These are phyloP conservation scores for Colinus virginianus DNA, from an alignment of 2,113 vertebrate genomes.

Conservation along the genomic window DNA sequence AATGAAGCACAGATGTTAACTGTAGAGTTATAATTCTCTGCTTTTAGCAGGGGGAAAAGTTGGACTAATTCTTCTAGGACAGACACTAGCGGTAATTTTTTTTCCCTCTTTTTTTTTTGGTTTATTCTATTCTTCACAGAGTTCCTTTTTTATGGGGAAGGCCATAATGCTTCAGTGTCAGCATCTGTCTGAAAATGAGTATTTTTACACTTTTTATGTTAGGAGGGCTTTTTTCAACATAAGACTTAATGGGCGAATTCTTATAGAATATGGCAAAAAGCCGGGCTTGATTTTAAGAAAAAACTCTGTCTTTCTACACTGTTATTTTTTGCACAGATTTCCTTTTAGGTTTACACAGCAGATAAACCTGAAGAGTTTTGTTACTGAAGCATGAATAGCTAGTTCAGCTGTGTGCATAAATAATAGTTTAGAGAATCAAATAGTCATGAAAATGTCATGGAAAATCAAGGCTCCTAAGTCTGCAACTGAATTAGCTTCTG, in stretches of 20 bases:
- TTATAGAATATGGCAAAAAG: slow-evolving; percentile 17
- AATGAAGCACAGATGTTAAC: background rate
- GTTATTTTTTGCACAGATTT: background rate
- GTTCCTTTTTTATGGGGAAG: background rate
- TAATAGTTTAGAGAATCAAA: slow-evolving; percentile 62
- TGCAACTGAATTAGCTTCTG: slow-evolving; percentile 47
- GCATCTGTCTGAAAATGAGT: slow-evolving; percentile 32
- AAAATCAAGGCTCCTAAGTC: slow-evolving; percentile 44
- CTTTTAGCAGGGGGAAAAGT: slow-evolving; percentile 26
- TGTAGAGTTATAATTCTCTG: background rate
- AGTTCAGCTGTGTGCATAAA: slow-evolving; percentile 40
- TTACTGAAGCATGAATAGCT: slow-evolving; percentile 16
- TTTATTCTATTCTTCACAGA: slow-evolving; percentile 34
- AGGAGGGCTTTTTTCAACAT: background rate
- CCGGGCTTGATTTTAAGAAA: slow-evolving; percentile 40
- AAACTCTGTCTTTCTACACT: background rate
- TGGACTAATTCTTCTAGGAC: slow-evolving; percentile 39
- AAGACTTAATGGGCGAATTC: slow-evolving; percentile 32
- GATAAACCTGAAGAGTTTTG: slow-evolving; percentile 42
- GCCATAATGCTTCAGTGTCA: slow-evolving; percentile 40
- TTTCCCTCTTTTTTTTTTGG: background rate
- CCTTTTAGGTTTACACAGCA: background rate
- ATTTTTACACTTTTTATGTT: slow-evolving; percentile 53
- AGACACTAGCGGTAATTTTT: background rate
- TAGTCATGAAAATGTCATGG: slow-evolving; percentile 44